Evolutionary conservation across 2,888 invertebrate species (phyloP).

Genomic region (Epistrophe grossulariae): DNA sequence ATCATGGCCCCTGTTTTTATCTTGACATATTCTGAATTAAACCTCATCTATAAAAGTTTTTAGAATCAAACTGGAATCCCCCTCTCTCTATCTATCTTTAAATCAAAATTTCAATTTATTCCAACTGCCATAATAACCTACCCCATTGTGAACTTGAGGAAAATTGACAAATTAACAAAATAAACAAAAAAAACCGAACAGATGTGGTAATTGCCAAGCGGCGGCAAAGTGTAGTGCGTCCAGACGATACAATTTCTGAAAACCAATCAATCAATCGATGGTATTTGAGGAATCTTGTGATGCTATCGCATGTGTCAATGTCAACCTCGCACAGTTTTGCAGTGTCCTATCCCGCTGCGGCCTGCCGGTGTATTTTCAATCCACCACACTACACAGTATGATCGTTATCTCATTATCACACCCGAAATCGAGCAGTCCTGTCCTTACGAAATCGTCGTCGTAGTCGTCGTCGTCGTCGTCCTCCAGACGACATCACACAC

Average conservation of each 20-base stretch:
- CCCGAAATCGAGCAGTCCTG: constrained; percentile 56
- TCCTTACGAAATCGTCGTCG: neutral
- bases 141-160: neutral
- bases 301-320: constrained; percentile 74
- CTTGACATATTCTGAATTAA: no score
- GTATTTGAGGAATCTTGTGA: constrained; percentile 70
- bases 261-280: constrained; percentile 74
- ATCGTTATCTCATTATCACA: constrained; percentile 75
- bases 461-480: constrained; percentile 8
- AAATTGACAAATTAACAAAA: neutral
- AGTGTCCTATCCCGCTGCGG: constrained; percentile 64
- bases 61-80: no score
- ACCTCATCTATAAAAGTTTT: no score
- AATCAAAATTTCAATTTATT: neutral
- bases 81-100: neutral
- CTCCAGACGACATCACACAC: constrained; percentile 17
- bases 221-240: neutral
- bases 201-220: constrained; percentile 68
- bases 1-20: no score
- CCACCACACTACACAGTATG: constrained; percentile 20
- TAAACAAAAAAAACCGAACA: constrained; percentile 51
- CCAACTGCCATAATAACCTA: neutral
- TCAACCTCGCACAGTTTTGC: constrained; percentile 61
- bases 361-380: constrained; percentile 28
- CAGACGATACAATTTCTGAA: constrained; percentile 32